These are phyloP conservation scores for Esox lucius DNA, from an alignment of 2,797 vertebrate species.

Conservation along the genomic window DNA sequence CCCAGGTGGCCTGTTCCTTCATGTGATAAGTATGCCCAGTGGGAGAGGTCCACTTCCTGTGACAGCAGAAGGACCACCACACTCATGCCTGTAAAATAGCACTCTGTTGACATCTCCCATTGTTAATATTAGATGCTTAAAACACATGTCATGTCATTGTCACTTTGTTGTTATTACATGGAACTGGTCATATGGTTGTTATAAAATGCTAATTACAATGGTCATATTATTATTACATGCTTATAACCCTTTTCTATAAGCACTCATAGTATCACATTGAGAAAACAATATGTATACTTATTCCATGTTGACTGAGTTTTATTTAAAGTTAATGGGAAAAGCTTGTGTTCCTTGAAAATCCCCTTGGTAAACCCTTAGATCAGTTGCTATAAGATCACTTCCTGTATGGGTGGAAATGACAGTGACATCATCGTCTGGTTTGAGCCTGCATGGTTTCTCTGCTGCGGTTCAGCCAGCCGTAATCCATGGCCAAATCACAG, in stretches of 20 bases:
- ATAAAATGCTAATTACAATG: neutral
- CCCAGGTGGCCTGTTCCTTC: conserved; percentile 58
- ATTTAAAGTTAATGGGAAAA: neutral
- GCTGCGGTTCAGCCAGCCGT: conserved; percentile 68
- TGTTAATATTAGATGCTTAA: too few relatives aligned
- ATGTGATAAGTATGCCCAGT: conserved; percentile 54
- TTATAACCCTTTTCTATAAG: neutral
- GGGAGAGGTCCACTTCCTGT: conserved; percentile 64
- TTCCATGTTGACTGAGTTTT: neutral
- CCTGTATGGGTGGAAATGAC: conserved; percentile 54
- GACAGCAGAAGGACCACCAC: conserved; percentile 31
- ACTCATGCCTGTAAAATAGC: conserved; percentile 41
- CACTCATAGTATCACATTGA: neutral
- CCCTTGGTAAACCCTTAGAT: conserved; percentile 33
- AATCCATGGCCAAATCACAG: conserved; percentile 68
- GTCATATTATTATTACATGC: neutral
- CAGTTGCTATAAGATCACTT: conserved; percentile 60
- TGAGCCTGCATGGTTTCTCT: conserved; percentile 57
- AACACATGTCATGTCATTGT: too few relatives aligned
- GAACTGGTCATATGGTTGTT: neutral
- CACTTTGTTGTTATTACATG: too few relatives aligned
- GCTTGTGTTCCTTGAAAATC: neutral
- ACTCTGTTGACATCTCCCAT: too few relatives aligned
- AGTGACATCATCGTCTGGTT: conserved; percentile 71
- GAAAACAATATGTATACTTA: neutral